A percentile compares a stretch with the other conserved stretches of the same genome.
phyloP scores from a whole-genome alignment of 1,140 invertebrate genomes.

The Agrilus planipennis region DNA sequence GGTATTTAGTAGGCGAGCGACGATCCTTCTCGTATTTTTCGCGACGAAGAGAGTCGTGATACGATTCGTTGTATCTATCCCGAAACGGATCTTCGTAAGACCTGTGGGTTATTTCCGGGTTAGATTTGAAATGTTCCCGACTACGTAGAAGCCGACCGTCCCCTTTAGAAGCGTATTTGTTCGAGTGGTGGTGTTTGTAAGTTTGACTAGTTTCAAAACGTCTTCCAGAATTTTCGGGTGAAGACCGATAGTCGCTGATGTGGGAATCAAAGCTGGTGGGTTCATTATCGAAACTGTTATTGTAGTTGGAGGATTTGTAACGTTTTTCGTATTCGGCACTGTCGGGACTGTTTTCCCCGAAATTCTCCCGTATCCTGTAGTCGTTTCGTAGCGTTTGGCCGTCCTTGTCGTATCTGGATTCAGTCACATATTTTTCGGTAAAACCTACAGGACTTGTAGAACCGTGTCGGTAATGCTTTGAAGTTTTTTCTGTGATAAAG shows the following conservation, averaged over 20 bases:
- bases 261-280: conserved; percentile 52
- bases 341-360: conserved; percentile 33
- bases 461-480: conserved; percentile 37
- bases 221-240: conserved; percentile 39
- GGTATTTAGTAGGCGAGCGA: conserved; percentile 32
- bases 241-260: conserved; percentile 42
- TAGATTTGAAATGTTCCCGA: conserved; percentile 42
- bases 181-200: conserved; percentile 20
- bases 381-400: conserved; percentile 44
- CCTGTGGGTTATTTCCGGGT: conserved; percentile 41
- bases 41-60: conserved; percentile 41
- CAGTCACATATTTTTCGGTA: conserved; percentile 40
- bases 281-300: conserved; percentile 41
- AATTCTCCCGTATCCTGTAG: conserved; percentile 36
- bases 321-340: conserved; percentile 7
- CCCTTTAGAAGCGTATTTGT: conserved; percentile 33
- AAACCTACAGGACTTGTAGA: conserved; percentile 34
- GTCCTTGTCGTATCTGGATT: conserved; percentile 40
- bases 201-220: conserved; percentile 42
- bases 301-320: conserved; percentile 14
- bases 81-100: conserved; percentile 30
- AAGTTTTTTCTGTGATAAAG: conserved; percentile 40
- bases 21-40: conserved; percentile 29
- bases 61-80: conserved; percentile 36
- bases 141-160: conserved; percentile 38